A percentile compares a stretch with the other conserved stretches of the same genome.
Conservation (phyloP, 2,888 invertebrate genomes). For the Apotomis betuletana region DNA sequence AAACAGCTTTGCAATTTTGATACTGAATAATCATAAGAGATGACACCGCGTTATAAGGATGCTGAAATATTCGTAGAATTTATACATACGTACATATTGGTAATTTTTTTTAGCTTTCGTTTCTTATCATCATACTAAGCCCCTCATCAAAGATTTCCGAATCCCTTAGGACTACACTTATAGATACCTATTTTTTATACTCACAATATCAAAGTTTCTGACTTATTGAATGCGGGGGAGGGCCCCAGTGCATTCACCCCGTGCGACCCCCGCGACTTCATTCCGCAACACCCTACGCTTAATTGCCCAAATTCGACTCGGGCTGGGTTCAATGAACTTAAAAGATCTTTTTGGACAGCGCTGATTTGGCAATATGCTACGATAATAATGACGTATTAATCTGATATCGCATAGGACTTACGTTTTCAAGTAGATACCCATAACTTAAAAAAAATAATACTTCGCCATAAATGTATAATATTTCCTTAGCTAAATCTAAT, state of each 20-base stretch:
- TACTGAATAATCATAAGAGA: too few relatives aligned
- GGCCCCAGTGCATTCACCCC: conserved; percentile 81
- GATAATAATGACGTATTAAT: too few relatives aligned
- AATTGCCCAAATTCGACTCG: conserved; percentile 75
- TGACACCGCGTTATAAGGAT: too few relatives aligned
- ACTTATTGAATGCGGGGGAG: conserved; percentile 66
- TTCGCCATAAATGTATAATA: too few relatives aligned
- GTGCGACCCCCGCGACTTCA: conserved; percentile 69
- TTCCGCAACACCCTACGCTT: conserved; percentile 70
- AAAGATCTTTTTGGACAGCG: conserved; percentile 53
- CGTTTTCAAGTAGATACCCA: too few relatives aligned
- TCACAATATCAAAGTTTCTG: conserved; percentile 51
- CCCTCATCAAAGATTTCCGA: not conserved
- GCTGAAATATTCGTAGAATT: too few relatives aligned
- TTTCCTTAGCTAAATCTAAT: too few relatives aligned
- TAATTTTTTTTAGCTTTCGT: too few relatives aligned
- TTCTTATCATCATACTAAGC: not conserved
- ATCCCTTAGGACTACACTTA: not conserved
- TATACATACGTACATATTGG: too few relatives aligned
- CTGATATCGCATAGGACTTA: too few relatives aligned
- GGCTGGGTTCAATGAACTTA: conserved; percentile 70
- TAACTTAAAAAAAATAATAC: too few relatives aligned
- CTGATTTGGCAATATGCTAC: conserved; percentile 14
- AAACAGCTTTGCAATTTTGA: too few relatives aligned
- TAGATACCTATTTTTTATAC: conserved; percentile 1